These are phyloP conservation scores for Athalia cordata DNA, from an alignment of 2,888 invertebrate species.

Conservation along the genomic window DNA sequence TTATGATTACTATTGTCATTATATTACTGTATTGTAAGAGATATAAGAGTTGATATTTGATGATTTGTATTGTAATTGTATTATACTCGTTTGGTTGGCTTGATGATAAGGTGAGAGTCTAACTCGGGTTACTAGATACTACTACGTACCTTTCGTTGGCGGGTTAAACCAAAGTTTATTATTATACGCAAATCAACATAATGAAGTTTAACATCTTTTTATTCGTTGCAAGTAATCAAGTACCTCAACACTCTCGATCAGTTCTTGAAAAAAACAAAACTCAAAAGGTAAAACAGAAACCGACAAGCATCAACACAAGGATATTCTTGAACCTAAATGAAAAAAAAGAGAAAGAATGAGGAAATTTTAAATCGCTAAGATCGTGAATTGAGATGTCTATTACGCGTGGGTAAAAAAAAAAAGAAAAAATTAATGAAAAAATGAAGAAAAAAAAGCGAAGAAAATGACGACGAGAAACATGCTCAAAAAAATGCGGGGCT, in stretches of 20 bases:
- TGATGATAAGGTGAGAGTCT: conserved; percentile 72
- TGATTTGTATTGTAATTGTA: conserved; percentile 72
- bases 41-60: conserved; percentile 73
- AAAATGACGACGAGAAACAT: background rate
- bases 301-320: too few relatives aligned
- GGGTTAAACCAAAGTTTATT: conserved; percentile 53
- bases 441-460: background rate
- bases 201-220: too few relatives aligned
- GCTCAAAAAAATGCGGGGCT: conserved; percentile 31
- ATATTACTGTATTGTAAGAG: conserved; percentile 67
- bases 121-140: conserved; percentile 74
- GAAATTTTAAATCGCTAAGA: background rate
- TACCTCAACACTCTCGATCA: too few relatives aligned
- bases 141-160: conserved; percentile 73
- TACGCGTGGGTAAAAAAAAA: background rate
- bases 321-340: too few relatives aligned
- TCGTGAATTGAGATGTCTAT: too few relatives aligned
- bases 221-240: too few relatives aligned
- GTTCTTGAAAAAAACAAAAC: too few relatives aligned
- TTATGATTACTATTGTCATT: conserved; percentile 50
- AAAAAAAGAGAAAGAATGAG: conserved; percentile 6
- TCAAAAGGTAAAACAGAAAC: too few relatives aligned
- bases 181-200: background rate
- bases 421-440: background rate
- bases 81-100: conserved; percentile 74